A percentile compares a stretch with the other conserved stretches of the same genome.
phyloP scores from a whole-genome alignment of 1,140 invertebrate species.

The Cyclina sinensis region DNA sequence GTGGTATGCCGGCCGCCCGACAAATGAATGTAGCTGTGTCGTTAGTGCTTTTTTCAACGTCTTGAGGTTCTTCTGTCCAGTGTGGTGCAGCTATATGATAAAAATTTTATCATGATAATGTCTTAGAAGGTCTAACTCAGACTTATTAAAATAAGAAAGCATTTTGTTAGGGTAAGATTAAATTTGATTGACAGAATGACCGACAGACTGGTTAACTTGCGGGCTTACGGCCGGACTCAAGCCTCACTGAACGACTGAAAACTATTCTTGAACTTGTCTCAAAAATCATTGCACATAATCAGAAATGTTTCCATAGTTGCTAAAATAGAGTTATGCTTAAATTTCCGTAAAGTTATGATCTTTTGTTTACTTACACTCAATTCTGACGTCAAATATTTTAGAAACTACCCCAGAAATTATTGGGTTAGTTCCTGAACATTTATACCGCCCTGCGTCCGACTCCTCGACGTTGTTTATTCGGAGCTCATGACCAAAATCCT shows the following conservation, averaged over 20 bases:
- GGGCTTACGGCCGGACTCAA: no score
- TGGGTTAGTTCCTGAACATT: conserved; percentile 81
- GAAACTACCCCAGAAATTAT: conserved; percentile 62
- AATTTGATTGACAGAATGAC: no score
- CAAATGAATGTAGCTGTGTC: conserved; percentile 96
- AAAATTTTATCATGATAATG: neutral
- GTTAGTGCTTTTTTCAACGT: conserved; percentile 95
- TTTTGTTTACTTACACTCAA: conserved; percentile 82
- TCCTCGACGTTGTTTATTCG: conserved; percentile 74
- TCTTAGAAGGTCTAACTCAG: no score
- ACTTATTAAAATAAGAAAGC: no score
- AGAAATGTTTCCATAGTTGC: no score
- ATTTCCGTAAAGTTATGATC: no score
- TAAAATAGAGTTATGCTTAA: no score
- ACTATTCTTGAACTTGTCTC: no score
- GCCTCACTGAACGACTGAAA: no score
- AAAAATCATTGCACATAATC: no score
- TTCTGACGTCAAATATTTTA: conserved; percentile 72
- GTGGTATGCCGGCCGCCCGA: conserved; percentile 94
- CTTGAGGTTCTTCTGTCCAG: conserved; percentile 95
- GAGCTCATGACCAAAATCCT: conserved; percentile 81
- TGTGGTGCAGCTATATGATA: conserved; percentile 87
- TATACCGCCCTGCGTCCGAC: conserved; percentile 80
- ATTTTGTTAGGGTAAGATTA: no score
- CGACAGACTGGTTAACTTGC: no score